Percentiles rank a stretch among this genome's conserved stretches.
Conservation (phyloP, 2,797 vertebrate species). For the Gambusia yucatana region DNA sequence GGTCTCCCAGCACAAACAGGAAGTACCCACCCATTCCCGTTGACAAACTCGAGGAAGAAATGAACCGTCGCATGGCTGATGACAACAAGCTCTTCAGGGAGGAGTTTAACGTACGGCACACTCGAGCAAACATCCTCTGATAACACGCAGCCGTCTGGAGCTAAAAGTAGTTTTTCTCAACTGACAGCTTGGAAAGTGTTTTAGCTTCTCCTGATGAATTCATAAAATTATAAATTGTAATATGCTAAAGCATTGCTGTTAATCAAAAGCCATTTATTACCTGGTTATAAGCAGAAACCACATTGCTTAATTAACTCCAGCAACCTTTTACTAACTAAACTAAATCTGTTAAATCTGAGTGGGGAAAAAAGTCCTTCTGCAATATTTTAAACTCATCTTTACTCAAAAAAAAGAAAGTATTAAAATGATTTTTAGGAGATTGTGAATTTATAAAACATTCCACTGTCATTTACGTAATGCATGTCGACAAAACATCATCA, state of each 20-base stretch:
- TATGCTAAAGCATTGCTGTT: not conserved
- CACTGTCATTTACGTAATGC: not conserved
- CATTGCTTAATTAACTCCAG: not conserved
- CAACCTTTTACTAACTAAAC: not conserved
- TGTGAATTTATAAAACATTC: not conserved
- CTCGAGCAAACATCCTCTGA: slow-evolving; percentile 21
- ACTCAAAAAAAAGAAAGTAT: not conserved
- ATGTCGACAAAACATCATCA: not conserved
- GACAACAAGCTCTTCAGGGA: slow-evolving; percentile 99
- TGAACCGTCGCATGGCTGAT: slow-evolving; percentile 97
- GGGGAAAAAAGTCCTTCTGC: not conserved
- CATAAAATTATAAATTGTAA: not conserved
- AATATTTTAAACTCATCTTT: not conserved
- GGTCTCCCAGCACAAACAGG: slow-evolving; percentile 97
- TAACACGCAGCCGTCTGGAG: not conserved
- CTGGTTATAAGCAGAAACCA: not conserved
- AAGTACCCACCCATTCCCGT: slow-evolving; percentile 96
- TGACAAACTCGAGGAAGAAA: slow-evolving; percentile 98
- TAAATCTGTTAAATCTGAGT: not conserved
- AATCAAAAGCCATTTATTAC: not conserved
- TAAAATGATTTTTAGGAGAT: not conserved
- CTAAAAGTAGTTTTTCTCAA: not conserved
- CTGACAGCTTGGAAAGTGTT: not conserved
- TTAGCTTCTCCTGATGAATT: not conserved
- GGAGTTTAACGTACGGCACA: slow-evolving; percentile 92